Evolutionary conservation across 1,140 invertebrate species (phyloP).

Genomic region (Bombus huntii): DNA sequence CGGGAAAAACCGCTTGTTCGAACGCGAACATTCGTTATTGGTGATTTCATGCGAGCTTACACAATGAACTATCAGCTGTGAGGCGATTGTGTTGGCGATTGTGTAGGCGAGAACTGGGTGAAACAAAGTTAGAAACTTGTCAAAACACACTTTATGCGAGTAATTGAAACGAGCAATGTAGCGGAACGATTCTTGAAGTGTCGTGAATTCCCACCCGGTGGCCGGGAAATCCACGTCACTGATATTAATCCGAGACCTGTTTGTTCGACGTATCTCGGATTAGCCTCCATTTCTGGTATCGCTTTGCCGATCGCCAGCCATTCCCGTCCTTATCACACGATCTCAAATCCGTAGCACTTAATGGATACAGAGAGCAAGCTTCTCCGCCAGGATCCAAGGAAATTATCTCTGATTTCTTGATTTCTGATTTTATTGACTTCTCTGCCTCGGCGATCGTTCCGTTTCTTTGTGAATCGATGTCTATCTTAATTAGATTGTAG

Average conservation of each 20-base stretch:
- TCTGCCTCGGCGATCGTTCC: not conserved
- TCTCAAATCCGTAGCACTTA: slow-evolving; percentile 13
- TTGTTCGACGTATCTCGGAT: slow-evolving; percentile 28
- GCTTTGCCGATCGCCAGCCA: slow-evolving; percentile 19
- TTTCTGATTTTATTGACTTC: not conserved
- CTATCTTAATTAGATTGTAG: too few relatives aligned
- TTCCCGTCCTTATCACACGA: slow-evolving; percentile 13
- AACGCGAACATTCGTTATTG: slow-evolving; percentile 13
- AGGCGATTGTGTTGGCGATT: not conserved
- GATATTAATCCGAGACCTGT: slow-evolving; percentile 16
- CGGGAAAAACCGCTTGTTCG: not conserved
- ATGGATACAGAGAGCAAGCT: slow-evolving; percentile 4
- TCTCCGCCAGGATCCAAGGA: not conserved
- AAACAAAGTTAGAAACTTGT: slow-evolving; percentile 45
- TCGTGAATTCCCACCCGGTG: slow-evolving; percentile 9
- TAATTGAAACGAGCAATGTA: slow-evolving; percentile 40
- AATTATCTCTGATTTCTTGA: slow-evolving; percentile 30
- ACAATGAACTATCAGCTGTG: not conserved
- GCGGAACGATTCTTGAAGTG: slow-evolving; percentile 12
- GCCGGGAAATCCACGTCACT: not conserved
- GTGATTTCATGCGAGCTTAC: not conserved
- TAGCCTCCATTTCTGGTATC: slow-evolving; percentile 27
- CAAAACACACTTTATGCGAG: slow-evolving; percentile 34
- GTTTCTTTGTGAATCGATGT: not conserved
- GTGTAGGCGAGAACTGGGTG: slow-evolving; percentile 5